A percentile compares a stretch with the other conserved stretches of the same genome.
phyloP scores from a whole-genome alignment of 2,888 invertebrate genomes.

The Augochlorella aurata region DNA sequence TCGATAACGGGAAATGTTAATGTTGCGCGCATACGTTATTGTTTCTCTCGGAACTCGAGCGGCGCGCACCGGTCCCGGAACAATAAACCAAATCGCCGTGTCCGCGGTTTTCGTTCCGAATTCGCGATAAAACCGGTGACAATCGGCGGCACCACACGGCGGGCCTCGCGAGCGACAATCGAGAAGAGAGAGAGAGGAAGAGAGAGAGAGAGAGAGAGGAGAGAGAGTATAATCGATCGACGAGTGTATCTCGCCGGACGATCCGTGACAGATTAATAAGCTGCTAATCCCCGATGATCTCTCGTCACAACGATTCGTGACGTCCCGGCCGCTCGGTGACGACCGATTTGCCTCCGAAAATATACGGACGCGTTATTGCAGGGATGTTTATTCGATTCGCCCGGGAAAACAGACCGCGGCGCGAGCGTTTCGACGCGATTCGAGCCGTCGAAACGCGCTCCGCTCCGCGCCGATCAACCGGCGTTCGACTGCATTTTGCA shows the following conservation, averaged over 20 bases:
- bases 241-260: not conserved
- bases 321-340: conserved; percentile 4
- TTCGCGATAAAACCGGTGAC: not conserved
- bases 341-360: conserved; percentile 19
- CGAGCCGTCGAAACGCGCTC: conserved; percentile 16
- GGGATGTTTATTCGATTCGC: conserved; percentile 19
- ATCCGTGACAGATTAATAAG: conserved; percentile 23
- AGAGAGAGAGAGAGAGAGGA: not conserved
- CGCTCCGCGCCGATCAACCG: not conserved
- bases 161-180: not conserved
- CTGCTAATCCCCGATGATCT: conserved; percentile 29
- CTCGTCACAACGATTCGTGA: conserved; percentile 23
- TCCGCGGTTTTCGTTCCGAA: not conserved
- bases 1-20: not conserved
- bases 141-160: not conserved
- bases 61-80: not conserved
- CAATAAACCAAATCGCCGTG: not conserved
- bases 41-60: not conserved
- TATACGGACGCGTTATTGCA: conserved; percentile 1
- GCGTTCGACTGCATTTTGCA: conserved; percentile 29
- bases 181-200: not conserved
- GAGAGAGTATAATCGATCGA: not conserved
- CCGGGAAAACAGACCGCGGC: conserved; percentile 12
- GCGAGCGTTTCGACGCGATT: not conserved
- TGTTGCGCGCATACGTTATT: not conserved